Evolutionary conservation across 2,888 invertebrate species (phyloP).

Genomic region (Agrilus biguttatus): DNA sequence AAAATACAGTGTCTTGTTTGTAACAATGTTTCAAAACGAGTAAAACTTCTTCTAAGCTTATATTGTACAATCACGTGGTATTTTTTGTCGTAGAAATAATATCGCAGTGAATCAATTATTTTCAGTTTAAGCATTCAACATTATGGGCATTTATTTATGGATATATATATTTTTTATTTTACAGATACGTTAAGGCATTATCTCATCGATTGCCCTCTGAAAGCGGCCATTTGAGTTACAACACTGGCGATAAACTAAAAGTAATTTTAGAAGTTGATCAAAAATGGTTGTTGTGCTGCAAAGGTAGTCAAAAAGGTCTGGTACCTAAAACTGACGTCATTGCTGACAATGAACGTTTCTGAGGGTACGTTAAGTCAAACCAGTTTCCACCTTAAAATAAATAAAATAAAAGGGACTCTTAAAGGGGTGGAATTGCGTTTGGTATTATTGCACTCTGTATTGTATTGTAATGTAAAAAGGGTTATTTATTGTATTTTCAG

Average conservation of each 20-base stretch:
- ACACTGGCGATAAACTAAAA: slow-evolving; percentile 58
- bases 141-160: no score
- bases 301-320: slow-evolving; percentile 61
- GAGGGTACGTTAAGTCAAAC: slow-evolving; percentile 8
- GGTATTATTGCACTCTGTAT: no score
- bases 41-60: no score
- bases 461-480: no score
- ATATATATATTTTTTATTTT: slow-evolving; percentile 11
- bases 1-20: no score
- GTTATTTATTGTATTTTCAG: no score
- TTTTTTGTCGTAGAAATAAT: no score
- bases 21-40: no score
- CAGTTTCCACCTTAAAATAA: background rate
- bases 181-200: slow-evolving; percentile 55
- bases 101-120: no score
- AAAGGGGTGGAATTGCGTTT: background rate
- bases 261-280: slow-evolving; percentile 63
- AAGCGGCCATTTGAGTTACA: slow-evolving; percentile 63
- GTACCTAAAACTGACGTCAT: slow-evolving; percentile 59
- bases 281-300: slow-evolving; percentile 60
- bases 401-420: background rate
- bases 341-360: slow-evolving; percentile 25
- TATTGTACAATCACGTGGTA: no score
- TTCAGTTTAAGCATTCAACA: no score
- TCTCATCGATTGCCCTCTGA: slow-evolving; percentile 63